Base-by-base conservation (phyloP, 2,113 vertebrate genomes). In the Heterotis niloticus region DNA sequence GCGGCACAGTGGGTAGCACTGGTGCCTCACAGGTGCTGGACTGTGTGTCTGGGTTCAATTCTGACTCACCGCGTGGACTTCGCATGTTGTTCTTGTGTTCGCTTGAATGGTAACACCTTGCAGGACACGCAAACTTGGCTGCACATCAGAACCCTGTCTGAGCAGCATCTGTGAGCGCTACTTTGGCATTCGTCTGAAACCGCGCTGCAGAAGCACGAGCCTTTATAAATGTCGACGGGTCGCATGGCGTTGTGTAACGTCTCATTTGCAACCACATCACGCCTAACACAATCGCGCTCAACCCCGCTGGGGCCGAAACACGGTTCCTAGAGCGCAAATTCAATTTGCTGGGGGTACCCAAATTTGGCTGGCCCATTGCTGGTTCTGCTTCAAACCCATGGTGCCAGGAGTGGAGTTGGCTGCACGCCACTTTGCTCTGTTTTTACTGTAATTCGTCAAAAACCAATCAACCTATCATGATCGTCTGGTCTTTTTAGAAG, bases 241-340 rank as follows among this genome's bases (percentile, higher is more conserved):
- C 11, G 5, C 54, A 24, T 16, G 23, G 52, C 4, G 54, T 57
- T 20, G 9, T 5, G 34, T 51, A 18, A 74, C 24, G 24, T 16
- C 70, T 65, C 64, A 10, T 65, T 23, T 65, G n/a, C 64, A 5
- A 65, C 18, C 17, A 10, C 10, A 23, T 20, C 64, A 65, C 18
- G 64, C n/a, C n/a, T 23, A n/a, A 44, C 52, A 44, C 11, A 24
- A 24, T 73, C 44, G 34, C 1, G 23, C 70, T 65, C 2, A 52
- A 16, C 26, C 34, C 54, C 69, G 23, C 23, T 5, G 12, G 69
- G 5, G 24, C 54, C 51, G 14, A 5, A 54, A 57, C 56, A 24
- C 69, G 20, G 7, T 72, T 51, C 24, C n/a, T 18, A 17, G 52
- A 26, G 54, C 24, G 71, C 71, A 56, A 73, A 73, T 73, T 73